A percentile compares a stretch with the other conserved stretches of the same genome.
Conservation (phyloP, 92 coral and sea anemone species). For the Desmophyllum pertusum region DNA sequence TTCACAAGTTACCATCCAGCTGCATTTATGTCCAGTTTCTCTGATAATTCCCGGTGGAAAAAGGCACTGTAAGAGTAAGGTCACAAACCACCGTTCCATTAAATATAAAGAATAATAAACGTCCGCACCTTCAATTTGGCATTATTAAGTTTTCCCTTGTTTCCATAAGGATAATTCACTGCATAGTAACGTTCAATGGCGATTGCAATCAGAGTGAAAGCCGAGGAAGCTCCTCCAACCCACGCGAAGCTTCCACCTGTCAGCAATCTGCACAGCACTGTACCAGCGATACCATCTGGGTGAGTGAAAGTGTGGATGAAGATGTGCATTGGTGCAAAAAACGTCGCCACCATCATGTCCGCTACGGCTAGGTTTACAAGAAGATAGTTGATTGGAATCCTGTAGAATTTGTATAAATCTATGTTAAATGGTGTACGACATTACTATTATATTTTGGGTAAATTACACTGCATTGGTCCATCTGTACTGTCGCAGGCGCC, state of each 20-base stretch:
- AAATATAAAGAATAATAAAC: no score
- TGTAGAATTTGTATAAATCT: not conserved
- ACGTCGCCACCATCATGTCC: constrained; percentile 3
- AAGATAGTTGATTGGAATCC: constrained; percentile 3
- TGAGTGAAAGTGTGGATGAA: constrained; percentile 5
- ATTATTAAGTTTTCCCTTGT: not conserved
- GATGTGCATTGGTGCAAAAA: not conserved
- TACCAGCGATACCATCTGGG: constrained; percentile 21
- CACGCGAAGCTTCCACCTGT: constrained; percentile 31
- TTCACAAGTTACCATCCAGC: no score
- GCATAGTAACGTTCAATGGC: constrained; percentile 29
- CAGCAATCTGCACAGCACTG: constrained; percentile 13
- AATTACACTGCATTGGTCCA: no score
- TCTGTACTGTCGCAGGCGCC: not conserved
- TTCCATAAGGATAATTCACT: constrained; percentile 6
- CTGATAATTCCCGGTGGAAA: no score
- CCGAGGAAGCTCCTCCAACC: constrained; percentile 20
- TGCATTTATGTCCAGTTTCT: not conserved
- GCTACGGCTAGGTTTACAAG: constrained; percentile 30
- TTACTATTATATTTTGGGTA: no score
- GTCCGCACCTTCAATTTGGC: not conserved
- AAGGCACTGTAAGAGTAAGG: no score
- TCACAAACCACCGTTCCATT: no score
- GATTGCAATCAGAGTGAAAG: constrained; percentile 11
- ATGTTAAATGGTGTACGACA: not conserved